Base-by-base conservation (phyloP, 2,888 invertebrate genomes). In the Agrilus cyanescens region DNA sequence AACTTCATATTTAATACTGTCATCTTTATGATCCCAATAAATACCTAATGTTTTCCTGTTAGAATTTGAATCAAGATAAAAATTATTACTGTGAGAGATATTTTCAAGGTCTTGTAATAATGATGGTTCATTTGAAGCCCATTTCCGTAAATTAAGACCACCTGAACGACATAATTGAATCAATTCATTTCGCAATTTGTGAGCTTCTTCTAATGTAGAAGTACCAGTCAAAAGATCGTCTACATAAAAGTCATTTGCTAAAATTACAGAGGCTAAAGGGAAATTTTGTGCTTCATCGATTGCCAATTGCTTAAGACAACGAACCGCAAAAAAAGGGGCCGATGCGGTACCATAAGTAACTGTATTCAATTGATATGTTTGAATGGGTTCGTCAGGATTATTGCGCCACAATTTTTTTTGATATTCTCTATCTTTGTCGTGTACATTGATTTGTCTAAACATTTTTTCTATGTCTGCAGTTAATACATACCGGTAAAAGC, bases 381-480 rank as follows among this genome's bases (percentile, higher is more conserved):
- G 16, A 8, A 51, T 34, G 3, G 48, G 45, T 12, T 41, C 34
- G 2, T 36, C 7, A 4, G 43, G 36, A 30, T 32, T 38, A 7
- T 40, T 20, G 12, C 52, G 30, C 51, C 52, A 50, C 1, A 54
- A 16, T 8, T 44, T 52, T n/a, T 52, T 31, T 12, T 51, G 46
- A 16, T 46, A 48, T 31, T 51, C 38, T 4, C 34, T 15, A 7
- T 57, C 41, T 3, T 39, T 14, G 7, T 43, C 41, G 15, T 49
- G 13, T 0, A 56, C 34, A 6, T 33, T 4, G 4, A 59, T 48
- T 38, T 54, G 52, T 1, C 48, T 46, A 37, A 51, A 59, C 48
- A 57, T 56, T 40, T 53, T 46, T 4, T 35, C 40, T 10, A 59
- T 48, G 33, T 58, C 57, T 1, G 49, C 54, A 4, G 46, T 46